Evolutionary conservation across 2,113 vertebrate genomes (phyloP), one percentile per base, ranked within the genome.

Genomic region (Aleadryas rufinucha): DNA sequence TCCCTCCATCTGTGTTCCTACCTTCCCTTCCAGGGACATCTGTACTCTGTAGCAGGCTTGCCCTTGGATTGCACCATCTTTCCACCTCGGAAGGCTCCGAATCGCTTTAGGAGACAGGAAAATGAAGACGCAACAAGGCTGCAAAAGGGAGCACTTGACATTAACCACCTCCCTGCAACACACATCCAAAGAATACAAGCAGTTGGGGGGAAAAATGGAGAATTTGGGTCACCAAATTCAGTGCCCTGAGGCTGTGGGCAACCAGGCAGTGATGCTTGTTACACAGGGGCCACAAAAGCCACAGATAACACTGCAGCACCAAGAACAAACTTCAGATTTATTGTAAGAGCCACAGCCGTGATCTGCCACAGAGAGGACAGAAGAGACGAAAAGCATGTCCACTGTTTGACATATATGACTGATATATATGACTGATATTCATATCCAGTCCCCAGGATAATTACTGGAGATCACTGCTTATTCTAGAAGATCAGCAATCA

Each of bases 1-100:
- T 96, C 83, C 49, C 64, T 86, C 92, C 90, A 61, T 93, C 92
- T 90, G 76, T 65, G 83, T 39, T 84, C 53, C 33, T 94, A 37
- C 88, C 86, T 92, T 94, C 44, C 52, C 44, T 92, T 87, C 78
- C 80, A 95, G 60, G 68, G 56, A 64, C 45, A 63, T 71, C 41
- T 4, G 1, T 45, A 69, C 88, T 88, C 60, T 81, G 37, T 44
- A 57, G 30, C 45, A 78, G 64, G 41, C 31, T 90, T 93, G 72
- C 49, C 88, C 69, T 92, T 95, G 71, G 45, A 82, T 37, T 84
- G 47, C 16, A 53, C 26, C n/a, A 49, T 84, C 64, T 27, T 95
- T 72, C 54, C 7, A 30, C 19, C 16, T 71, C 21, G 1, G 52
- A 88, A 86, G 33, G 42, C 26, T 72, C 57, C 1, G 10, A 69